Percentiles rank a stretch among this genome's conserved stretches.
These are phyloP conservation scores for Cyanistes caeruleus DNA, from an alignment of 2,113 vertebrate genomes.

Conservation along the genomic window DNA sequence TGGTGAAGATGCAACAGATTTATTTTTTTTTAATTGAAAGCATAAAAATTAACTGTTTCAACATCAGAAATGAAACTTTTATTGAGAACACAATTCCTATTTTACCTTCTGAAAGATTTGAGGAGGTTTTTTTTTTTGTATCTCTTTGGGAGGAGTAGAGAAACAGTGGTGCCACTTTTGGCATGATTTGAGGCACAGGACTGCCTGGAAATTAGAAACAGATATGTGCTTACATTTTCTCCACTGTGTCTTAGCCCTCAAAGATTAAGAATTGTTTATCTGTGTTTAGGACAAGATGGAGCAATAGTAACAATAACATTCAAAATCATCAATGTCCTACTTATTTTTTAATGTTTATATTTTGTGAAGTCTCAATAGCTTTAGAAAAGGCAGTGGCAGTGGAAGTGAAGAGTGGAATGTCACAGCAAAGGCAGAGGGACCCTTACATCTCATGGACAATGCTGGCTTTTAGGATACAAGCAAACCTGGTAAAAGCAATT, in stretches of 20 bases:
- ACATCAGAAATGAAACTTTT: not conserved
- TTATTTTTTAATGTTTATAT: not conserved
- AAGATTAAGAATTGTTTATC: not conserved
- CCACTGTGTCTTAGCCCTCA: not conserved
- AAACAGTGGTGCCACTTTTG: not conserved
- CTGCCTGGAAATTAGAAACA: not conserved
- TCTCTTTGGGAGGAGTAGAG: not conserved
- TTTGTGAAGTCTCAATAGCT: not conserved
- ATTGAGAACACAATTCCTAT: not conserved
- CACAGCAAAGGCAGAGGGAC: not conserved
- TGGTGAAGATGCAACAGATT: not conserved
- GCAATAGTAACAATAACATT: not conserved
- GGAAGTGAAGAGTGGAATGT: not conserved
- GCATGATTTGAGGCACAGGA: not conserved
- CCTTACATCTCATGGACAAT: not conserved
- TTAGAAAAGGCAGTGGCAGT: not conserved
- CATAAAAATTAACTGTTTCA: not conserved
- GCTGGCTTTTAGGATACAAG: not conserved
- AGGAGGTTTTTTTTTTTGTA: fast-evolving
- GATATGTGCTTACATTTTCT: not conserved
- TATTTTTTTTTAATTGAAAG: not conserved
- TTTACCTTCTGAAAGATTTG: not conserved
- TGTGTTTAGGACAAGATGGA: not conserved
- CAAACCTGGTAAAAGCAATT: not conserved
- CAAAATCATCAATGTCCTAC: not conserved